Base-by-base conservation (phyloP, 2,888 invertebrate species). In the Spilosoma lubricipeda region DNA sequence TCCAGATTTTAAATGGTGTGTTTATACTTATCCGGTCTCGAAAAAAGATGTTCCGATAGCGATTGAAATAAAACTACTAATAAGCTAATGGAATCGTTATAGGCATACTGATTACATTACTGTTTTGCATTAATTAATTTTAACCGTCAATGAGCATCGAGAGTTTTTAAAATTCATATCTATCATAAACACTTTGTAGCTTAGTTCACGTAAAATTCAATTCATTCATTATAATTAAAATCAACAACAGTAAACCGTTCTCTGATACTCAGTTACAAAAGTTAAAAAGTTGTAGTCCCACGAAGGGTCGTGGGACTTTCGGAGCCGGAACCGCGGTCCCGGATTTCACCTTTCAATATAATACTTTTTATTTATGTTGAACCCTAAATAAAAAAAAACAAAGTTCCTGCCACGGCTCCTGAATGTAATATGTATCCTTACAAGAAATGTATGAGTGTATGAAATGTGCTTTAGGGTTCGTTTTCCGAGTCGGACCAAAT, bases 1-100 rank as follows among this genome's bases (percentile, higher is more conserved):
- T 71, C 71, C 71, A 36, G 48, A 71, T 30, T 66, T 56, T 27
- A 18, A 30, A 15, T 36, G 71, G 33, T 36, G 30, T 69, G 36
- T 33, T 69, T 36, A 23, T 7, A 20, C 11, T 20, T 42, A 13
- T 52, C 20, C 1, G 7, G 52, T n/a, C n/a, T 56, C 52, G 3
- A 56, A 9, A 52, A 56, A 56, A n/a, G n/a, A 56, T 52, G 9
- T n/a, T 56, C n/a, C 20, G 52, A 7, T 56, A 20, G n/a, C 3
- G 52, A 56, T n/a, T n/a, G n/a, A 56, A 20, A 56, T 9, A 1
- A n/a, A 56, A 56, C n/a, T 0, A 56, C 23, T n/a, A n/a, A 56
- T 8, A 52, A 52, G 23, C 23, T 52, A 56, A 23, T 48, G 20
- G 52, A 23, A 52, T 52, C 52, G 52, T 20, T 1, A 52, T 23